Percentiles rank a stretch among this genome's conserved stretches.
Evolutionary conservation across 2,113 vertebrate species (phyloP).

Genomic region (Hippopotamus amphibius): DNA sequence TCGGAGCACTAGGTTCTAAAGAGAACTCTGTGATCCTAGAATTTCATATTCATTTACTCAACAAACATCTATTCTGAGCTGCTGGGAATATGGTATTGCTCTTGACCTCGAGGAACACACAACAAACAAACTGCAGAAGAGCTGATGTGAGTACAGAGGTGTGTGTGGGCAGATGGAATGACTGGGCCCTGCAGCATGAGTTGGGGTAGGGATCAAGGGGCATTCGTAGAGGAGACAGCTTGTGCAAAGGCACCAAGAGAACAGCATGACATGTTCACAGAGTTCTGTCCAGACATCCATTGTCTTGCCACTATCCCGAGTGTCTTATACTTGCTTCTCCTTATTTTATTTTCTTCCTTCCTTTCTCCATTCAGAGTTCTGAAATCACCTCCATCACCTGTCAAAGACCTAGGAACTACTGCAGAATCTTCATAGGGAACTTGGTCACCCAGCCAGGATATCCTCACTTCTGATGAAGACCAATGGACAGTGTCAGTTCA

Average conservation of each 20-base stretch:
- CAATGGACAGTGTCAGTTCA: not conserved
- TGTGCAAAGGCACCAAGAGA: not conserved
- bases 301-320: not conserved
- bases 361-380: not conserved
- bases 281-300: not conserved
- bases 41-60: not conserved
- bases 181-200: accelerated
- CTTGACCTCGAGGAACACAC: not conserved
- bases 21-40: not conserved
- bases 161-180: accelerated
- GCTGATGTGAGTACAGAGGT: not conserved
- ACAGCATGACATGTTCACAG: not conserved
- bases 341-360: not conserved
- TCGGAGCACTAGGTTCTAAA: not conserved
- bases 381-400: not conserved
- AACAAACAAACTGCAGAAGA: not conserved
- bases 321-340: not conserved
- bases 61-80: not conserved
- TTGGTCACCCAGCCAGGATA: not conserved
- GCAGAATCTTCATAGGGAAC: not conserved
- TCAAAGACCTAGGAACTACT: not conserved
- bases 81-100: not conserved
- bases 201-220: not conserved
- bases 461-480: not conserved
- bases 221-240: too few species aligned